These are phyloP conservation scores for Variabilichromis moorii DNA, from an alignment of 2,113 vertebrate genomes.

Conservation along the genomic window DNA sequence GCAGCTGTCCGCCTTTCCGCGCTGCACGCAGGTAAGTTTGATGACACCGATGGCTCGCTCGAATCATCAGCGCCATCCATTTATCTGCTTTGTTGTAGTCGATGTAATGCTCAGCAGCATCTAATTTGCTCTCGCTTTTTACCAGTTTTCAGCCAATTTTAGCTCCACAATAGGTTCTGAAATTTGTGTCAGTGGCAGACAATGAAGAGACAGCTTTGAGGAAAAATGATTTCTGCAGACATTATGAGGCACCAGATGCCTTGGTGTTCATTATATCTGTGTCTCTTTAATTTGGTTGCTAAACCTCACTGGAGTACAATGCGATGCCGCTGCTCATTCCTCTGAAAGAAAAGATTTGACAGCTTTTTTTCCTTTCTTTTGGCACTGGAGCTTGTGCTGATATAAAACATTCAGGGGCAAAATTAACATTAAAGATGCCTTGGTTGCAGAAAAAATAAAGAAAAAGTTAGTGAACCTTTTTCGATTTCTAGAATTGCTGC, in stretches of 20 bases:
- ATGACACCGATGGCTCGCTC: conserved; percentile 14
- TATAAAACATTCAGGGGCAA: neutral
- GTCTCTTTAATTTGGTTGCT: conserved; percentile 23
- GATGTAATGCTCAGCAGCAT: conserved; percentile 17
- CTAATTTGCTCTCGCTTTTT: conserved; percentile 34
- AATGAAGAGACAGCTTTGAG: conserved; percentile 39
- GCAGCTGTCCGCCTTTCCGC: neutral
- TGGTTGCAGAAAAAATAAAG: neutral
- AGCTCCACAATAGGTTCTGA: conserved; percentile 26
- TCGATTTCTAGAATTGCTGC: neutral
- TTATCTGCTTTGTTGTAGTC: conserved; percentile 5
- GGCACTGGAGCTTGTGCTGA: neutral
- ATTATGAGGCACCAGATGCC: conserved; percentile 33
- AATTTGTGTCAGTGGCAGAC: conserved; percentile 33
- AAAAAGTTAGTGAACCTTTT: neutral
- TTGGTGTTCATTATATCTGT: conserved; percentile 24
- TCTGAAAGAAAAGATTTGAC: neutral
- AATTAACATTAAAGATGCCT: neutral
- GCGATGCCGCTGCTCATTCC: neutral
- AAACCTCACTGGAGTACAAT: conserved; percentile 11
- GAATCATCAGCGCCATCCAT: neutral
- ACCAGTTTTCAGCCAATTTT: conserved; percentile 16
- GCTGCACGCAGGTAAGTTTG: conserved; percentile 21
- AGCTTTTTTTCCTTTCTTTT: neutral
- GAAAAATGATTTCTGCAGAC: conserved; percentile 28